These are phyloP conservation scores for Dolichotis patagonum DNA, from an alignment of 2,113 vertebrate species.

Conservation along the genomic window DNA sequence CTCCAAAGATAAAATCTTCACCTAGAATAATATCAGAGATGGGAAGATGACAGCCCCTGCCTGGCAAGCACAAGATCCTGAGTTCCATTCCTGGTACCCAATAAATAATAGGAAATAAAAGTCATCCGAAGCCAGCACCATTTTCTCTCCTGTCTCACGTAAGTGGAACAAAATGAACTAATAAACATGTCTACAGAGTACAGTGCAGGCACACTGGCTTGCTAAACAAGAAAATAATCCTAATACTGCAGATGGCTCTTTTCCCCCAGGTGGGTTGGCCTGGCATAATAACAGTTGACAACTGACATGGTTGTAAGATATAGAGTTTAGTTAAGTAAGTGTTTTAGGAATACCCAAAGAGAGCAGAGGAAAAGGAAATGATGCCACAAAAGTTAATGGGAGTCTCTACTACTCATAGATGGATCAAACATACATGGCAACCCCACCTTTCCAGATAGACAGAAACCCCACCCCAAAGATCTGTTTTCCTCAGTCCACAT, in stretches of 20 bases:
- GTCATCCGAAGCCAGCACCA: too few relatives aligned
- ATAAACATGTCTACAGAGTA: background rate
- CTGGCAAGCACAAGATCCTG: too few relatives aligned
- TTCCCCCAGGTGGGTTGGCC: background rate
- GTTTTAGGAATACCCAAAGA: background rate
- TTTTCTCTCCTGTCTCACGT: background rate
- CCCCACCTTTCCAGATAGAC: too few relatives aligned
- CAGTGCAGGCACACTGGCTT: too few relatives aligned
- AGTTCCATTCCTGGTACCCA: too few relatives aligned
- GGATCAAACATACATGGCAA: too few relatives aligned
- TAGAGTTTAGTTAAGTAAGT: background rate
- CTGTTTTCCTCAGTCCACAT: too few relatives aligned
- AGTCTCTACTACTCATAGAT: background rate
- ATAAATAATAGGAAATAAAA: background rate
- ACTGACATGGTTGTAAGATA: background rate
- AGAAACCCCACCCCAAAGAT: too few relatives aligned
- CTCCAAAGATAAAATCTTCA: background rate
- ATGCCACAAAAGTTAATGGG: background rate
- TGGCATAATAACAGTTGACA: background rate
- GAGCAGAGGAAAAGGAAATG: background rate
- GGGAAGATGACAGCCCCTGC: background rate
- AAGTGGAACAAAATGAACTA: background rate
- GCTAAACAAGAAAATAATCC: background rate
- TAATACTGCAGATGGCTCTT: too few relatives aligned
- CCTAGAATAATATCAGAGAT: background rate